Evolutionary conservation across 2,797 vertebrate genomes (phyloP).

Genomic region (Manis pentadactyla): DNA sequence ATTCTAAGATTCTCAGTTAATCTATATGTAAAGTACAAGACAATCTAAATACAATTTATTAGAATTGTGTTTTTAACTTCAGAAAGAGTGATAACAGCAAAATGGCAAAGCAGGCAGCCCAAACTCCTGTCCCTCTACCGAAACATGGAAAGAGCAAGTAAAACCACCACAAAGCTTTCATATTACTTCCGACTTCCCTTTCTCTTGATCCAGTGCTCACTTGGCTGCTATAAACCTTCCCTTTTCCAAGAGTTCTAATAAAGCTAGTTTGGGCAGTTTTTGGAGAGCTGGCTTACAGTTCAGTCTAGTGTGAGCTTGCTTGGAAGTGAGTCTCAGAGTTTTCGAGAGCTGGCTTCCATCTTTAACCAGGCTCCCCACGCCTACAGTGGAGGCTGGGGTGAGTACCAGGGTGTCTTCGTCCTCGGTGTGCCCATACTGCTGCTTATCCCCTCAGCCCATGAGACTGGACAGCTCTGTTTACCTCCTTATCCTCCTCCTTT

Average conservation of each 20-base stretch:
- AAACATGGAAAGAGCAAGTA: background rate
- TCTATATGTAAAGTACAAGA: background rate
- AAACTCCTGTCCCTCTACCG: background rate
- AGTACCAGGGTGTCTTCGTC: background rate
- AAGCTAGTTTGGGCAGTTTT: background rate
- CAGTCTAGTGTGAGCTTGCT: background rate
- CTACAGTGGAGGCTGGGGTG: background rate
- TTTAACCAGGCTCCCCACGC: background rate
- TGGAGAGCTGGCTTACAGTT: background rate
- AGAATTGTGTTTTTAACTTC: background rate
- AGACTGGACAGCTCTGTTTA: background rate
- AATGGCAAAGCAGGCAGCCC: background rate
- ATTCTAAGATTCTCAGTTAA: background rate
- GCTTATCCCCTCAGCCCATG: background rate
- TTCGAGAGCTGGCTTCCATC: background rate
- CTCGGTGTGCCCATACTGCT: background rate
- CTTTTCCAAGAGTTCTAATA: no score
- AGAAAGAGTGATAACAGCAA: background rate
- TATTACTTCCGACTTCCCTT: no score
- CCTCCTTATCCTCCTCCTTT: background rate
- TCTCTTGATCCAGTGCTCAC: no score
- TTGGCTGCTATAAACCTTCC: no score
- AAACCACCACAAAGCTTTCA: background rate
- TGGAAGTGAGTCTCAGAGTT: background rate
- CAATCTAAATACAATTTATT: background rate